Base-by-base conservation (phyloP, 1,140 invertebrate species). In the Drosophila kurseongensis region DNA sequence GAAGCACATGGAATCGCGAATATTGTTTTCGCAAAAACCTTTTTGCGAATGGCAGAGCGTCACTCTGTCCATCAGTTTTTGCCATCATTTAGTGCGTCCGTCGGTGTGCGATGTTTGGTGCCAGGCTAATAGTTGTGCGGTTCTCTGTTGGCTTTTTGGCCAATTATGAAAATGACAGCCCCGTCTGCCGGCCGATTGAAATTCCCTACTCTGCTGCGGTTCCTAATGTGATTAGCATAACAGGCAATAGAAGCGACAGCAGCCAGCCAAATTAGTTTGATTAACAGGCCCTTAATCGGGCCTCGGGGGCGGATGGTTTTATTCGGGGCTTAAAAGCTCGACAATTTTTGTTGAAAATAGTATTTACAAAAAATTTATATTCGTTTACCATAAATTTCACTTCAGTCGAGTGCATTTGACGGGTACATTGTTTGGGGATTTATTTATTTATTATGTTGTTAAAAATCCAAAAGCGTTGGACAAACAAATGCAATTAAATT, bases 161-260 rank as follows among this genome's bases (percentile, higher is more conserved):
- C 83, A 86, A 86, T 86, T 86, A 86, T 86, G 83, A 86, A 86
- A 86, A 88, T 86, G 83, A 86, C 82, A 88, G 82, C 55, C 47
- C 35, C 16, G 54, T 65, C 60, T 35, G 45, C 23, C 59, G 48
- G 42, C 35, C 44, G 18, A 56, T 41, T 50, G 32, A 59, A 36
- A 48, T 48, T 36, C 47, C 38, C 50, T 74, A 29, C 50, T 74
- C 38, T 27, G 38, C 38, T 50, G 51, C 45, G 72, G 32, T 41
- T 42, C 59, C 60, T 76, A 76, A 75, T 75, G 72, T 76, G 73
- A 76, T 76, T 76, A 76, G 72, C 73, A 76, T 76, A 76, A 67
- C 62, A 38, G 60, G 52, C 50, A 66, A 75, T 65, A 57, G 59
- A 54, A 52, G 9, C 47, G 52, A 75, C 73, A 66, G 54, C 60